Conservation (phyloP, 2,113 vertebrate species). For the Dipodomys merriami region DNA sequence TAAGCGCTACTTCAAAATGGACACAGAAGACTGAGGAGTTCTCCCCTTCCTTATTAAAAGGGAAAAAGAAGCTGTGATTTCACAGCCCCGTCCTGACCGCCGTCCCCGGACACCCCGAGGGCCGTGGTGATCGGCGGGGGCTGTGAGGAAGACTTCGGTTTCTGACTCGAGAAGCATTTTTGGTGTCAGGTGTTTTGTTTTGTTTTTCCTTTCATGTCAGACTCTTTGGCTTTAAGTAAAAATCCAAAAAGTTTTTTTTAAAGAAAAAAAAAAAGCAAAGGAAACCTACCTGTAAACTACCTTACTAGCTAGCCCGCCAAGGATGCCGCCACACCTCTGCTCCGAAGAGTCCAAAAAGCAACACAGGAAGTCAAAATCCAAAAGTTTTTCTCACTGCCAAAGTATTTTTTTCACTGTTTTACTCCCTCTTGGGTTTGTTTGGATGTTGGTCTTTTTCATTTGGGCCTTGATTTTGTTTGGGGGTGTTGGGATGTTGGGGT, state of each 20-base stretch:
- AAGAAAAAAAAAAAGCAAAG: slow-evolving; percentile 77
- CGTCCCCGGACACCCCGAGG: background rate
- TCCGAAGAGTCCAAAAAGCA: slow-evolving; percentile 96
- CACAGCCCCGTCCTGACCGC: background rate
- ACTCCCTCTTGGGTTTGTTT: slow-evolving; percentile 23
- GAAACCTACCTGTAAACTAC: slow-evolving; percentile 94
- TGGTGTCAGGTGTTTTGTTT: slow-evolving; percentile 64
- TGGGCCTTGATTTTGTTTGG: background rate
- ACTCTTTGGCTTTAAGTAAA: slow-evolving; percentile 94
- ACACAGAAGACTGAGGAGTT: slow-evolving; percentile 30
- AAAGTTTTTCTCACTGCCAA: slow-evolving; percentile 96
- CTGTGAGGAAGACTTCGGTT: background rate
- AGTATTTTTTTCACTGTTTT: slow-evolving; percentile 86
- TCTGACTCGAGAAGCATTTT: slow-evolving; percentile 78
- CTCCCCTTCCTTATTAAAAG: background rate
- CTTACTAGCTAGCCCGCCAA: slow-evolving; percentile 99
- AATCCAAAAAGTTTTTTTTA: slow-evolving; percentile 90
- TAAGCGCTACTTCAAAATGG: slow-evolving; percentile 64
- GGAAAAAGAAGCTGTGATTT: slow-evolving; percentile 52
- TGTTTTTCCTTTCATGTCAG: slow-evolving; percentile 77
- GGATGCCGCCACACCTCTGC: slow-evolving; percentile 98
- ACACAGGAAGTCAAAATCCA: slow-evolving; percentile 89
- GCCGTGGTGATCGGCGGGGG: rapidly evolving
- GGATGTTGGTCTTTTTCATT: slow-evolving; percentile 44
- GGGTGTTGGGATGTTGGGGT: slow-evolving; percentile 15